Evolutionary conservation across 2,113 vertebrate species (phyloP).

Genomic region (Lepus americanus): DNA sequence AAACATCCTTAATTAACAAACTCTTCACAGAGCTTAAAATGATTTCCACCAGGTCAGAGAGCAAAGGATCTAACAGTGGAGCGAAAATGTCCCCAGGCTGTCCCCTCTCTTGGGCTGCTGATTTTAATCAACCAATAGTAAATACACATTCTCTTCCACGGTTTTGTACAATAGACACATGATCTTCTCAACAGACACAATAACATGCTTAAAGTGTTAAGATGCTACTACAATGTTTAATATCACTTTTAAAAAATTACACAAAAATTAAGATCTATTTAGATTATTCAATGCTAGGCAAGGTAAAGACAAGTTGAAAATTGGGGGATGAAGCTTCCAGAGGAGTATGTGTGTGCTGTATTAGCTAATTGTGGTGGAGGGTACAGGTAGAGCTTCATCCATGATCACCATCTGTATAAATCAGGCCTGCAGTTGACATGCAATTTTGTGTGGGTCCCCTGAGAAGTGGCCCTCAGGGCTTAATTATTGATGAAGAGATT

Average conservation of each 20-base stretch:
- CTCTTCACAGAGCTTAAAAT: not conserved
- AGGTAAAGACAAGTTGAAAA: not conserved
- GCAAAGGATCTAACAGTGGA: not conserved
- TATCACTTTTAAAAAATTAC: constrained; percentile 47
- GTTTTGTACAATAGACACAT: not conserved
- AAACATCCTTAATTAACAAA: constrained; percentile 31
- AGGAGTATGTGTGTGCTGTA: not conserved
- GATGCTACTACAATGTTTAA: not conserved
- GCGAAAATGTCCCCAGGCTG: not conserved
- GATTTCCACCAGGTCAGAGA: constrained; percentile 29
- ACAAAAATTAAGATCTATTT: not conserved
- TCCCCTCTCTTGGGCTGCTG: not conserved
- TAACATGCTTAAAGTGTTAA: constrained; percentile 19
- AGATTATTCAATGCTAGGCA: not conserved
- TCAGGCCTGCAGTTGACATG: constrained; percentile 77
- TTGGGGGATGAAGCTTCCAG: not conserved
- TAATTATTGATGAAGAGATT: constrained; percentile 84
- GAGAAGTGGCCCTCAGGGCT: constrained; percentile 81
- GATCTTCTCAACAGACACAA: not conserved
- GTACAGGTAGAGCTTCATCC: not conserved
- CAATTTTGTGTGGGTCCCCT: constrained; percentile 80
- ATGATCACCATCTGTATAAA: constrained; percentile 72
- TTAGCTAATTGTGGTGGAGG: not conserved
- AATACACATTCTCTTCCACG: not conserved
- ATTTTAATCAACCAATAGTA: not conserved